These are phyloP conservation scores for Ectemnius lituratus DNA, from an alignment of 2,888 invertebrate species.

Conservation along the genomic window DNA sequence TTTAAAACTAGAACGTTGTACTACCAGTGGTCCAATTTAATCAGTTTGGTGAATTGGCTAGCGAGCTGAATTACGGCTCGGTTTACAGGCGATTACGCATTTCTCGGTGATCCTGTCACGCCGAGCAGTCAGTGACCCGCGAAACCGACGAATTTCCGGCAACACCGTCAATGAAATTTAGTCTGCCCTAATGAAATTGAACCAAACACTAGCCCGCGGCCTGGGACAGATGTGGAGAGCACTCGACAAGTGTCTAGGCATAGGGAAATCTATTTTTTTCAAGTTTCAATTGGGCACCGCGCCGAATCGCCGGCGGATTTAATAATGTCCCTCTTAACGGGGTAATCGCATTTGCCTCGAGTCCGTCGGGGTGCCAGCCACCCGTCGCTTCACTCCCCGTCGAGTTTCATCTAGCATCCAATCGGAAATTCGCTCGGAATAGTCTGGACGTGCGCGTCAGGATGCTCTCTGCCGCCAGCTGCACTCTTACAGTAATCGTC, in stretches of 20 bases:
- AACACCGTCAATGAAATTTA: conserved; percentile 36
- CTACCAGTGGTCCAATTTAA: no score
- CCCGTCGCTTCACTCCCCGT: conserved; percentile 42
- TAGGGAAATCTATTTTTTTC: conserved; percentile 17
- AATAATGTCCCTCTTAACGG: conserved; percentile 71
- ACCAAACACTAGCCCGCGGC: not conserved
- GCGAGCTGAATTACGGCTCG: conserved; percentile 29
- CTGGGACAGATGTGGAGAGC: conserved; percentile 2
- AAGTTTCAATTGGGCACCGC: conserved; percentile 28
- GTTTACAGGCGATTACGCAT: conserved; percentile 67
- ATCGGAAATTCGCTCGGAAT: conserved; percentile 7
- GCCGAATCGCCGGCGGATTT: conserved; percentile 64
- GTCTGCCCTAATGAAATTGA: not conserved
- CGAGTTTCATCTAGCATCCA: conserved; percentile 38
- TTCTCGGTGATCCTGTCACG: conserved; percentile 43
- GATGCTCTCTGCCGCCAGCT: conserved; percentile 19
- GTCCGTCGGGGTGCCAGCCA: conserved; percentile 39
- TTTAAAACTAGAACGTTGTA: no score
- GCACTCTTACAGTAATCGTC: conserved; percentile 1
- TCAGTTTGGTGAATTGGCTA: no score
- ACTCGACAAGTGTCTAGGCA: conserved; percentile 13
- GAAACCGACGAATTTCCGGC: conserved; percentile 58
- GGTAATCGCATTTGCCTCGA: conserved; percentile 58
- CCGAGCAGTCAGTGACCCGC: conserved; percentile 49
- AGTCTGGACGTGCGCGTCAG: conserved; percentile 1